These are phyloP conservation scores for Nysson spinosus DNA, from an alignment of 2,888 invertebrate species.

Conservation along the genomic window DNA sequence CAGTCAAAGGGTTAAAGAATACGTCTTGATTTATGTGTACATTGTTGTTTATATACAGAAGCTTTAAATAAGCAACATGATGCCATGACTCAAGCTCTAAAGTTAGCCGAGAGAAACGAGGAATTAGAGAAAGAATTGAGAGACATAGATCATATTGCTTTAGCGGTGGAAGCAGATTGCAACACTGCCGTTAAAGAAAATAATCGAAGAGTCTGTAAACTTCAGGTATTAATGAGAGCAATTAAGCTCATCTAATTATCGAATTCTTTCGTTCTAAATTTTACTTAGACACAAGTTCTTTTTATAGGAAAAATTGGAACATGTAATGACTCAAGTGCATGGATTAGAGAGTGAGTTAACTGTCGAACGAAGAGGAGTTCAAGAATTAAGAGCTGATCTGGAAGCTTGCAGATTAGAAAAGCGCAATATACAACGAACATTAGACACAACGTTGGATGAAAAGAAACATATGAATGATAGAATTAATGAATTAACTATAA, in stretches of 20 bases:
- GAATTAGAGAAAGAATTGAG: slow-evolving; percentile 84
- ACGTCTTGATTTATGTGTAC: too few species aligned
- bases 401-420: slow-evolving; percentile 80
- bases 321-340: slow-evolving; percentile 77
- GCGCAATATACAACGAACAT: slow-evolving; percentile 79
- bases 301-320: slow-evolving; percentile 77
- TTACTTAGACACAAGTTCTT: too few species aligned
- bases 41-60: slow-evolving; percentile 74
- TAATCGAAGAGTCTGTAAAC: slow-evolving; percentile 78
- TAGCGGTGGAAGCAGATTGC: slow-evolving; percentile 87
- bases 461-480: slow-evolving; percentile 80
- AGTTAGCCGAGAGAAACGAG: slow-evolving; percentile 86
- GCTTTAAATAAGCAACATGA: slow-evolving; percentile 86
- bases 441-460: slow-evolving; percentile 80
- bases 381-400: slow-evolving; percentile 77
- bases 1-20: too few species aligned
- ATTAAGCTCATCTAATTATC: too few species aligned
- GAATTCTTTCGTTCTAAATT: too few species aligned
- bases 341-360: slow-evolving; percentile 78
- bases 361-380: slow-evolving; percentile 77
- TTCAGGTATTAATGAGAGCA: slow-evolving; percentile 73
- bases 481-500: slow-evolving; percentile 81
- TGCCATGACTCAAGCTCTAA: slow-evolving; percentile 87
- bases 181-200: slow-evolving; percentile 83
- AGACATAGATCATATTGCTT: slow-evolving; percentile 86